These are phyloP conservation scores for Cisticola juncidis DNA, from an alignment of 2,113 vertebrate genomes.

Conservation along the genomic window DNA sequence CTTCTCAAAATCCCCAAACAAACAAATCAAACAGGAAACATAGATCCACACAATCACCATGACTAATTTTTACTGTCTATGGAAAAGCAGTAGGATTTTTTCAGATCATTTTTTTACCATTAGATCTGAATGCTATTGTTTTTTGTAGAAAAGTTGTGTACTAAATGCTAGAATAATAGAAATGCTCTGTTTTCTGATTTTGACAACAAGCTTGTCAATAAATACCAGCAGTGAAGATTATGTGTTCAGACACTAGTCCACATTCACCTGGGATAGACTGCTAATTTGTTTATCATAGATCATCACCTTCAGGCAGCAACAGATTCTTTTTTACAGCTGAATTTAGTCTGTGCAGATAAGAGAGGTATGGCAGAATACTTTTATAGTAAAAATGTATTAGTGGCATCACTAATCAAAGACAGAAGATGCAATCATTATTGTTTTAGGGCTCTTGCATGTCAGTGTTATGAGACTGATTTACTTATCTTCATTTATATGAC, in stretches of 20 bases:
- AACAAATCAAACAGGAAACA: not conserved
- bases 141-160: not conserved
- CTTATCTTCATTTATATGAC: conserved; percentile 42
- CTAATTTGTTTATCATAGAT: not conserved
- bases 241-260: not conserved
- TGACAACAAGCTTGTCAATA: not conserved
- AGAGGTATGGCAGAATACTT: not conserved
- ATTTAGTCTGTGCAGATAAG: not conserved
- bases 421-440: not conserved
- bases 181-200: not conserved
- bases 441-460: not conserved
- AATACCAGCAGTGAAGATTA: not conserved
- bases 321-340: not conserved
- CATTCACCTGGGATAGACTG: not conserved
- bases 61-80: not conserved
- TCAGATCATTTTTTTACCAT: not conserved
- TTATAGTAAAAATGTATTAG: not conserved
- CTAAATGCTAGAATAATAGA: not conserved
- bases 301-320: not conserved
- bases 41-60: not conserved
- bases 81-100: not conserved
- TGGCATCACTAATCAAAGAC: not conserved
- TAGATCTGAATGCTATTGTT: not conserved
- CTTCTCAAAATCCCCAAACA: not conserved
- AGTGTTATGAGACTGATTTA: conserved; percentile 37